phyloP scores from a whole-genome alignment of 2,113 vertebrate genomes.

The Junco hyemalis region DNA sequence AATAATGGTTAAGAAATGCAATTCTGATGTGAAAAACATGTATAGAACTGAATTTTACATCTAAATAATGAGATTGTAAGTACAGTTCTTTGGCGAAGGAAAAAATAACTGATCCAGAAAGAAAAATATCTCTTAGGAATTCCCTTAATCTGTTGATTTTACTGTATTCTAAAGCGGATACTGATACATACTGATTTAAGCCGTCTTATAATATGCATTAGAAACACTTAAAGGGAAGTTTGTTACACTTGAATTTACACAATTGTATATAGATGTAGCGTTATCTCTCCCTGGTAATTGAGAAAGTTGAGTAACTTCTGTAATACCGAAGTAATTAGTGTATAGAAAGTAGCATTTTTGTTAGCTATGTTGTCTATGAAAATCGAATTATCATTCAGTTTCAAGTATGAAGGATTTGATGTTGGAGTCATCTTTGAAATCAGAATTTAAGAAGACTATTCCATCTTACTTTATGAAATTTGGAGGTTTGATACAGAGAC shows the following conservation, averaged over 20 bases:
- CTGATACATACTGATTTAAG: neutral
- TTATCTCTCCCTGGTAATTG: neutral
- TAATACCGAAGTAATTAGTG: neutral
- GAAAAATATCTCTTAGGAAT: neutral
- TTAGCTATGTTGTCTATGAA: neutral
- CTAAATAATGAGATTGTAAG: neutral
- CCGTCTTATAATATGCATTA: neutral
- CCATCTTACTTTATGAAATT: neutral
- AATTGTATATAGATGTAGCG: fast-evolving
- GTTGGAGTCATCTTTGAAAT: neutral
- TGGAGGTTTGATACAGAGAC: neutral
- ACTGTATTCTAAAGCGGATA: neutral
- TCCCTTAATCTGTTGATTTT: neutral
- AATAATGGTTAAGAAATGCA: neutral
- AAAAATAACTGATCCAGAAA: neutral
- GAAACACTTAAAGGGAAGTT: neutral
- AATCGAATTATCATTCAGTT: neutral
- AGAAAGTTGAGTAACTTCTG: neutral
- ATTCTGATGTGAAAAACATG: neutral
- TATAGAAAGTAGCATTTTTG: neutral
- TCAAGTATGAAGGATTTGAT: neutral
- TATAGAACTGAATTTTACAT: neutral
- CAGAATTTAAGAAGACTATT: neutral
- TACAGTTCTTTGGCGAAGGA: neutral
- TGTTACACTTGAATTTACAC: neutral